Evolutionary conservation across 2,113 vertebrate species (phyloP), one percentile per base, ranked within the genome.

Genomic region (Hyaena hyaena): DNA sequence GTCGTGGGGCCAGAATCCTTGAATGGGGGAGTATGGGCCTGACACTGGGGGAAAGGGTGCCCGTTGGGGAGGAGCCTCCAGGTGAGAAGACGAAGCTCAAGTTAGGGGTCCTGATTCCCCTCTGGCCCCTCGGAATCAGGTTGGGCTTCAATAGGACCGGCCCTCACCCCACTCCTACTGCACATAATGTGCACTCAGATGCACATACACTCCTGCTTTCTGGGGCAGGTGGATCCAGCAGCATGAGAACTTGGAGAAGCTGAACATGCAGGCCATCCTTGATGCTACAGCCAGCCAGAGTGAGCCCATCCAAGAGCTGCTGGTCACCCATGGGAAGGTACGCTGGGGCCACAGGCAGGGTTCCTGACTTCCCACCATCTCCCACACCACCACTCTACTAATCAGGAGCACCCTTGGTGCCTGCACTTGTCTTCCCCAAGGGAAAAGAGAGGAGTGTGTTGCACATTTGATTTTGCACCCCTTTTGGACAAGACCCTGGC

Each of bases 181-280:
- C 73, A 66, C 48, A 77, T 28, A 26, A 26, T 15, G 17, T 24
- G 55, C 48, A 66, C 71, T 35, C 73, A 65, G n/a, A 82, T 90
- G 61, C 66, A 21, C 92, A 16, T 61, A 39, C 6, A 7, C 0
- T 33, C 58, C 83, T n/a, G 12, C 53, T 71, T 88, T 92, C 93
- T 66, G 94, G 71, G 0, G 3, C 98, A 99, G 99, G 95, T 99
- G 99, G 99, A 99, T 99, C 95, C 99, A 73, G 90, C 99, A 99
- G 91, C 99, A 99, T 0, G 99, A 99, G 68, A 98, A 98, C 4
- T 98, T 99, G 58, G 99, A 99, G 98, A 99, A 99, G 98, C 99
- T 99, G 26, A 99, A 99, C 98, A 99, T 99, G 99, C 99, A 99
- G 45, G 99, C 99, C 2, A 99, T 99, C 97, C 98, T 99, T 86